phyloP scores from a whole-genome alignment of 1,140 invertebrate species.

The Gonioctena quinquepunctata region DNA sequence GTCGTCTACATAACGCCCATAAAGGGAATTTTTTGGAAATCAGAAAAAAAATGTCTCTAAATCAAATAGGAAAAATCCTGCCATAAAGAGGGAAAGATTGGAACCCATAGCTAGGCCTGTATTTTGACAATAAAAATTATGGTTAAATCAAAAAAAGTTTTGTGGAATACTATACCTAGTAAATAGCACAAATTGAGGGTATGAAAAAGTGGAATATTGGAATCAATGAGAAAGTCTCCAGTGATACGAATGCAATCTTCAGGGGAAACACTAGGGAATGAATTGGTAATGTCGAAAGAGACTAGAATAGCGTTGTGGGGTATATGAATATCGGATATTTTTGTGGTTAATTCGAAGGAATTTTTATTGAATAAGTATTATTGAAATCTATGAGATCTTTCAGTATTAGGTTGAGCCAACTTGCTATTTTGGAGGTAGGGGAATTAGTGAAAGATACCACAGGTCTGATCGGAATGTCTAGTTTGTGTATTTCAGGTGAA shows the following conservation, averaged over 20 bases:
- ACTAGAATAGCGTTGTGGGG: neutral
- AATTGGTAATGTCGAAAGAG: too few relatives aligned
- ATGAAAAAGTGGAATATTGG: neutral
- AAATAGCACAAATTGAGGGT: too few relatives aligned
- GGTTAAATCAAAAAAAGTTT: neutral
- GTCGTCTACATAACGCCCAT: neutral
- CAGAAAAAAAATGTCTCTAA: neutral
- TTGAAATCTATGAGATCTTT: neutral
- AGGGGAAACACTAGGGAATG: too few relatives aligned
- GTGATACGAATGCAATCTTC: neutral
- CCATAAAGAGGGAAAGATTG: too few relatives aligned
- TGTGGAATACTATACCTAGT: neutral
- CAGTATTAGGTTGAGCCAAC: neutral
- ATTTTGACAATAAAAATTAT: too few relatives aligned
- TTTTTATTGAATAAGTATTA: neutral
- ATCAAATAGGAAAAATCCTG: neutral
- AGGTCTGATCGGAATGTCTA: neutral
- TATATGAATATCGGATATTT: neutral
- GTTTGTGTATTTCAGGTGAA: neutral
- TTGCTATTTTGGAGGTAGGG: neutral
- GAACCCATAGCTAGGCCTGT: too few relatives aligned
- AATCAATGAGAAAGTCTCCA: neutral
- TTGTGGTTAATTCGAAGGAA: neutral
- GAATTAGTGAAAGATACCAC: neutral
- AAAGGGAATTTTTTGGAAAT: neutral